Base-by-base conservation (phyloP, 1,140 invertebrate species). In the Hormaphis cornu region DNA sequence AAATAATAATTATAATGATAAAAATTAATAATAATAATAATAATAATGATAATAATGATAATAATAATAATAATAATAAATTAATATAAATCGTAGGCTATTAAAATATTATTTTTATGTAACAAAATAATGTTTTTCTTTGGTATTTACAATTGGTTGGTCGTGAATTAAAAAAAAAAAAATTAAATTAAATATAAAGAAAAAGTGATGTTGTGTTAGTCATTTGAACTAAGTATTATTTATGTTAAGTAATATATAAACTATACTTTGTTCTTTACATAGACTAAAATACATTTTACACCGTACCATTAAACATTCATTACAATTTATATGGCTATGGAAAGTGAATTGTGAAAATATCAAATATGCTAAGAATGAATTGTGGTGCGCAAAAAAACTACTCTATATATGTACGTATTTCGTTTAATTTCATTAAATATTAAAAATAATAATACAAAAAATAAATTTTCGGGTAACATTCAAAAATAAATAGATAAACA, bases 61-160 rank as follows among this genome's bases (percentile, higher is more conserved):
- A 66, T 48, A 22, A 56, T 56, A 24, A 63, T 48, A 30, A 66
- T 66, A 30, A 33, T 35, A 48, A 66, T 66, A 66, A 66, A 66
- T 66, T 66, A 66, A 66, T 46, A 66, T 33, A 48, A 50, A 66
- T 22, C 44, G 22, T 66, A 44, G 24, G 44, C 44, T 66, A 48
- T 48, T 63, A 66, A 50, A 46, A 66, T 50, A 33, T 50, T 66
- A 46, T 50, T 48, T 46, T 50, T 46, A 66, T 33, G 16, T 46
- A 35, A 33, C 18, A 66, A 66, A 50, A 50, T 66, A 66, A 66
- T 66, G 42, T 9, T 50, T 48, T 50, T 66, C 61, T 66, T 66
- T 66, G 61, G 61, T 66, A 66, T 66, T 66, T 66, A 66, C 61
- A 66, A 48, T 44, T 44, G 22, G 37, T 63, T 44, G 33, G 50